Conservation (phyloP, 2,113 vertebrate species). For the Andinoacara biseriatus region DNA sequence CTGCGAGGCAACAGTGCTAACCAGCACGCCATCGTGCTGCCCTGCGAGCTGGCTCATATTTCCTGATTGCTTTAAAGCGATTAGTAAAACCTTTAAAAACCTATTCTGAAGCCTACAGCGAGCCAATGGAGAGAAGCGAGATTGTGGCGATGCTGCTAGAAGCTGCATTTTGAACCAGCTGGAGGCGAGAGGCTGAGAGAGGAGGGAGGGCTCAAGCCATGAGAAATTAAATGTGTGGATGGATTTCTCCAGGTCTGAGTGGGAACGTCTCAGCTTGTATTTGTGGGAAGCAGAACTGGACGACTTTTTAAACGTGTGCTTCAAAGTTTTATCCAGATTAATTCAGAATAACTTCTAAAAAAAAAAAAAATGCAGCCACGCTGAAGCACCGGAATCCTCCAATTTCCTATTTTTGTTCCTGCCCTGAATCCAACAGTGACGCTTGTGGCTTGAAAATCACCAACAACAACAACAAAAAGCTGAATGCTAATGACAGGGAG, state of each 20-base stretch:
- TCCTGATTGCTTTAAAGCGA: no score
- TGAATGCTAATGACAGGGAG: background rate
- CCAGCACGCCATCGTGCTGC: no score
- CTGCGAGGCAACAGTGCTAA: no score
- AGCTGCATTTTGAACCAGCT: background rate
- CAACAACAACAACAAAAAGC: background rate
- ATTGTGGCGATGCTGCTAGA: background rate
- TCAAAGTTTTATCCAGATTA: background rate
- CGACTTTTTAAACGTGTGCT: background rate
- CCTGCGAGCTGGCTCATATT: no score
- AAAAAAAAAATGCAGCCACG: fast-evolving
- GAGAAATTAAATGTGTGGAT: background rate
- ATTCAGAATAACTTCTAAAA: background rate
- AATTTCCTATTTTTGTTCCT: background rate
- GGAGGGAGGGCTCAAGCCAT: background rate
- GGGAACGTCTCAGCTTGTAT: background rate
- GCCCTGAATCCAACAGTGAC: background rate
- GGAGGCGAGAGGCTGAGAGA: background rate
- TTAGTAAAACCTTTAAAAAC: background rate
- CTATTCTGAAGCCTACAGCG: no score
- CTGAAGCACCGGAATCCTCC: background rate
- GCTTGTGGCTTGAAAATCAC: background rate
- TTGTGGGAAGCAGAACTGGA: background rate
- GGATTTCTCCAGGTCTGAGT: background rate
- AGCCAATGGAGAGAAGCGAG: no score